Conservation (phyloP, 2,113 vertebrate species). For the Lampris incognitus region DNA sequence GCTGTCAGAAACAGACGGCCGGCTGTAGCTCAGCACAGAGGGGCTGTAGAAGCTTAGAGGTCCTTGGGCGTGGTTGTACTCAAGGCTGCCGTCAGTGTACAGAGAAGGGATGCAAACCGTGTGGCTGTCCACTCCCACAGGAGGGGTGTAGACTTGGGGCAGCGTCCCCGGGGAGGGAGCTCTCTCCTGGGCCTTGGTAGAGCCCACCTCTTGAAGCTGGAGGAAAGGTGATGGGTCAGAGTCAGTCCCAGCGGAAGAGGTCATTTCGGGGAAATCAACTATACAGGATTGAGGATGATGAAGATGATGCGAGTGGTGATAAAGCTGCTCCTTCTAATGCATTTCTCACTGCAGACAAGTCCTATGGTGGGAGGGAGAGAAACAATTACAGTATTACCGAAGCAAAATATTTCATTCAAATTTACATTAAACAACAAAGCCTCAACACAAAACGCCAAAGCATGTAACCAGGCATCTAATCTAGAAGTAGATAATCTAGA, state of each 20-base stretch:
- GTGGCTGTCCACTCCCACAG: slow-evolving; percentile 82
- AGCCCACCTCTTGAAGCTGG: slow-evolving; percentile 85
- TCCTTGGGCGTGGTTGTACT: slow-evolving; percentile 78
- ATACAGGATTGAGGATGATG: slow-evolving; percentile 4
- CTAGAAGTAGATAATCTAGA: too few species aligned
- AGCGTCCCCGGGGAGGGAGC: slow-evolving; percentile 76
- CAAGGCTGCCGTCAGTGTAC: slow-evolving; percentile 85
- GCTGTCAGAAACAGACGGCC: slow-evolving; percentile 77
- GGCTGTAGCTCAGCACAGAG: slow-evolving; percentile 83
- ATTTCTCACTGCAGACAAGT: slow-evolving; percentile 31
- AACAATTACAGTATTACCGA: neutral
- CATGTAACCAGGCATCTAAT: too few species aligned
- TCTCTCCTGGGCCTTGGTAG: slow-evolving; percentile 81
- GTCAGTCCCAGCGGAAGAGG: slow-evolving; percentile 82
- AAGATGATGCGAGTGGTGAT: neutral
- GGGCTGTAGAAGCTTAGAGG: slow-evolving; percentile 88
- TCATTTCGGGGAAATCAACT: slow-evolving; percentile 50
- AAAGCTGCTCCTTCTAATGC: slow-evolving; percentile 39
- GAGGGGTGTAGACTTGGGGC: slow-evolving; percentile 82
- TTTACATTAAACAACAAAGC: too few species aligned
- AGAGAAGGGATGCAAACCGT: slow-evolving; percentile 89
- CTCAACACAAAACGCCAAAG: too few species aligned
- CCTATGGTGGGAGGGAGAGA: slow-evolving; percentile 28
- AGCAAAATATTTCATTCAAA: neutral
- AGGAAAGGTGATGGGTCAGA: slow-evolving; percentile 74